Base-by-base conservation (phyloP, 30 jellyfish, hydroid and myxozoan genomes). In the Cassiopea xamachana region DNA sequence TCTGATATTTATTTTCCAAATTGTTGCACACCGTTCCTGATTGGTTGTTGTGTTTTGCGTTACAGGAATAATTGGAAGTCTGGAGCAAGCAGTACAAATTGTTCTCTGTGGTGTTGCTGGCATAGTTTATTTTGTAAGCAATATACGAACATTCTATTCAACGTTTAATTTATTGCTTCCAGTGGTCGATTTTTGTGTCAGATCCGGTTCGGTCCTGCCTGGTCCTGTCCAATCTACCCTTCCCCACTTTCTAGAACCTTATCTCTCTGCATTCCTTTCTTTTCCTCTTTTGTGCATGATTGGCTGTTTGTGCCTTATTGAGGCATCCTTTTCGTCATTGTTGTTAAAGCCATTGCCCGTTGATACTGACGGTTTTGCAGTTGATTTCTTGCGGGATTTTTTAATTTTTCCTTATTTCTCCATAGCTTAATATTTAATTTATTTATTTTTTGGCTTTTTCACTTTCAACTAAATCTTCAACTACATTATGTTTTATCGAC, bases 51-150 rank as follows among this genome's bases (percentile, higher is more conserved):
- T 27, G 39, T 27, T 27, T 27, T 27, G 39, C 39, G 39, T 71
- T 64, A 9, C 50, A 87, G 94, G 94, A 16, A 77, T 77, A 45
- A 50, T 87, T 62, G 89, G 89, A 13, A 67, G 79, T 10, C 13
- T 80, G 46, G 94, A 87, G 69, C 94, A 75, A 43, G 94, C 94
- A 6, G 60, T 81, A 8, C 88, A 75, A 68, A 67, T 87, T 68
- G 71, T 87, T 4, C 69, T 79, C 17, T 76, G 1, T 51, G n/a
- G 77, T 77, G 6, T 87, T 1, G 78, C 79, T 51, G 94, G 82
- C n/a, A 48, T 77, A 43, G 48, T 87, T 6, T 87, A 59, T 45
- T 87, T 87, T 64, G 94, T 87, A 70, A 77, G 94, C 64, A 13
- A 9, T 64, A 2, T 7, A 17, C 6, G 8, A 9, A 5, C 27